A percentile compares a stretch with the other conserved stretches of the same genome.
phyloP scores from a whole-genome alignment of 2,797 vertebrate genomes.

The Enteromius viviparus region DNA sequence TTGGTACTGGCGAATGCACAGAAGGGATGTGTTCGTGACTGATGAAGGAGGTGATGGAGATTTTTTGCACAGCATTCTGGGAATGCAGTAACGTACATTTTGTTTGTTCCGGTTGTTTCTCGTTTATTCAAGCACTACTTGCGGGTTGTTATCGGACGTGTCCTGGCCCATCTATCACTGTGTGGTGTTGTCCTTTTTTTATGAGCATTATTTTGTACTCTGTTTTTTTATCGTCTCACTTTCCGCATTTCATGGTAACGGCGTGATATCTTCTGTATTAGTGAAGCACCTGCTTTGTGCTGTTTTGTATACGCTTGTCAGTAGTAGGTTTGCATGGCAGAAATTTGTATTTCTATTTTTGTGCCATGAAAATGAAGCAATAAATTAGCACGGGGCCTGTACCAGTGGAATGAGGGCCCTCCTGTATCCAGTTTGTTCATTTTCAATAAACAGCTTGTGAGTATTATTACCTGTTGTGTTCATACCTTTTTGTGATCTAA shows the following conservation, averaged over 20 bases:
- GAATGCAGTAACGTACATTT: conserved; percentile 79
- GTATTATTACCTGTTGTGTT: conserved; percentile 33
- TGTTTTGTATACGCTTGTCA: conserved; percentile 73
- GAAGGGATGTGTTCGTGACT: neutral
- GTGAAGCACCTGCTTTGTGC: conserved; percentile 62
- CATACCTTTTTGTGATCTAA: neutral
- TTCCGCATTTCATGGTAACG: conserved; percentile 80
- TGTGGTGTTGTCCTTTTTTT: conserved; percentile 79
- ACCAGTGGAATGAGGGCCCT: conserved; percentile 50
- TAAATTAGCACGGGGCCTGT: conserved; percentile 71
- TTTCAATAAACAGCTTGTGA: conserved; percentile 64
- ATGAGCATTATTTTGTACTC: conserved; percentile 76
- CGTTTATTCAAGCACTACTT: conserved; percentile 81
- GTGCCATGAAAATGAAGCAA: conserved; percentile 90
- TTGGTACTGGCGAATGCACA: neutral
- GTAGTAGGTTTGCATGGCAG: conserved; percentile 87
- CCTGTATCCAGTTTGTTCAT: conserved; percentile 58
- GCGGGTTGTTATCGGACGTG: conserved; percentile 79
- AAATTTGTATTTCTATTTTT: conserved; percentile 81
- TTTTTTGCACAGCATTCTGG: conserved; percentile 84
- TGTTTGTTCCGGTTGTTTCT: conserved; percentile 65
- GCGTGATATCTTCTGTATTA: conserved; percentile 81
- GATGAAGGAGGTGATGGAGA: conserved; percentile 39
- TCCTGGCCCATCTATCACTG: conserved; percentile 77
- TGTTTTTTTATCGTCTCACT: conserved; percentile 78